A percentile compares a stretch with the other conserved stretches of the same genome.
These are phyloP conservation scores for Saguinus imperator DNA, from an alignment of 2,113 vertebrate species.

Conservation along the genomic window DNA sequence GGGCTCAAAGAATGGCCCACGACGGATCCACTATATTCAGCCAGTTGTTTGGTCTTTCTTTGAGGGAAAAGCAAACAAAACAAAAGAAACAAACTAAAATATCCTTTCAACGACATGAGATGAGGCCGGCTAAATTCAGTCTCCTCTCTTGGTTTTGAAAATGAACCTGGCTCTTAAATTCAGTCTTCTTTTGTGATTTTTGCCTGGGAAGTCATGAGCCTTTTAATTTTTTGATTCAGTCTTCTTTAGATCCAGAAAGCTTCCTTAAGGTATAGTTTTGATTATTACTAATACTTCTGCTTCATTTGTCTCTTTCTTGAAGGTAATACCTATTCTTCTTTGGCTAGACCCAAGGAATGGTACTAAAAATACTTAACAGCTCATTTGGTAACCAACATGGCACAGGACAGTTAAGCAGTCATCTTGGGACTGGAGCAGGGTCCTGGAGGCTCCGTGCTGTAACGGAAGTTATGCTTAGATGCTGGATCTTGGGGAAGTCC, in stretches of 20 bases:
- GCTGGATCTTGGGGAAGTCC: background rate
- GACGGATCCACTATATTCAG: no score
- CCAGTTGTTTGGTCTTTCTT: background rate
- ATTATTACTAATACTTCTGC: background rate
- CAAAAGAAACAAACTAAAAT: background rate
- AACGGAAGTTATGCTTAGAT: background rate
- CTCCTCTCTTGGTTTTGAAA: background rate
- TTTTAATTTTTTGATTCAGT: background rate
- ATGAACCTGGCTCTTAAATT: background rate
- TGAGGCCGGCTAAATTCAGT: background rate
- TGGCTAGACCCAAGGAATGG: background rate
- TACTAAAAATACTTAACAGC: background rate
- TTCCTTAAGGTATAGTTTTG: background rate
- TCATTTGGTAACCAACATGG: background rate
- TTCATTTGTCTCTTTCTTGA: background rate
- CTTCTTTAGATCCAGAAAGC: background rate
- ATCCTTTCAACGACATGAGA: background rate
- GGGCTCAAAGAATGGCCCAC: fast-evolving
- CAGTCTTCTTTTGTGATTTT: background rate
- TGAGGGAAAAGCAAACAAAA: background rate
- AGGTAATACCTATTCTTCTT: background rate
- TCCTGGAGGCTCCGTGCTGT: background rate
- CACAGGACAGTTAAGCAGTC: background rate
- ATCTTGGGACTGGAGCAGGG: background rate
- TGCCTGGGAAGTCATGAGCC: background rate